Evolutionary conservation across 2,888 invertebrate species (phyloP), one percentile per base, ranked within the genome.

Genomic region (Nomada hirtipes): DNA sequence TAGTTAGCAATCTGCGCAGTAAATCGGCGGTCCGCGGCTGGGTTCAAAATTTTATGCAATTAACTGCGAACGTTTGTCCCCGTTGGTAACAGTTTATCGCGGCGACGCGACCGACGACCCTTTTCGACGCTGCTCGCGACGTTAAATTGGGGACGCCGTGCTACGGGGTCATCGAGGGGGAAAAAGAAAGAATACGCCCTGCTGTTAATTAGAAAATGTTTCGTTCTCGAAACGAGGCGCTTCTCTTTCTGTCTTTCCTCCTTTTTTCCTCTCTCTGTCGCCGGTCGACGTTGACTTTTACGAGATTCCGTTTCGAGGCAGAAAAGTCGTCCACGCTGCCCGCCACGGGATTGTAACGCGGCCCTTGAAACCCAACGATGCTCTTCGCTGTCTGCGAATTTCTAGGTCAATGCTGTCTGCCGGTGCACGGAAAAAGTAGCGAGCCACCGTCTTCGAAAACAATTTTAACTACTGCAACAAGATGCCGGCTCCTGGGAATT

Each of bases 351-450:
- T 10, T 60, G 29, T 53, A 60, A 44, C 70, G 70, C 55, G 47
- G 70, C 70, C 79, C 82, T 75, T 79, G 82, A 84, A 84, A 83
- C 74, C 64, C 53, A 70, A 82, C 81, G 82, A 80, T 79, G 84
- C 83, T 77, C 75, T 77, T 67, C 82, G 52, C 68, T 71, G 74
- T 82, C 82, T 84, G 85, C 71, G 79, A 81, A 80, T 87, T 90
- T 89, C 89, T 90, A 87, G 90, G 90, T 90, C 90, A 90, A 88
- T 86, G 89, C 83, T 85, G 89, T 83, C 75, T 59, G 75, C 73
- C 82, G 68, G 59, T 67, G 65, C 60, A 23, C 67, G 68, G 76
- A 67, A 76, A 79, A 71, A 36, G 47, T 61, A 47, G 47, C 70
- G 9, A 42, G 20, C 20, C 67, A 13, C 20, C 18, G 59, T 47